These are phyloP conservation scores for Dimorphilus gyrociliatus DNA, from an alignment of 2,888 invertebrate genomes.

Conservation along the genomic window DNA sequence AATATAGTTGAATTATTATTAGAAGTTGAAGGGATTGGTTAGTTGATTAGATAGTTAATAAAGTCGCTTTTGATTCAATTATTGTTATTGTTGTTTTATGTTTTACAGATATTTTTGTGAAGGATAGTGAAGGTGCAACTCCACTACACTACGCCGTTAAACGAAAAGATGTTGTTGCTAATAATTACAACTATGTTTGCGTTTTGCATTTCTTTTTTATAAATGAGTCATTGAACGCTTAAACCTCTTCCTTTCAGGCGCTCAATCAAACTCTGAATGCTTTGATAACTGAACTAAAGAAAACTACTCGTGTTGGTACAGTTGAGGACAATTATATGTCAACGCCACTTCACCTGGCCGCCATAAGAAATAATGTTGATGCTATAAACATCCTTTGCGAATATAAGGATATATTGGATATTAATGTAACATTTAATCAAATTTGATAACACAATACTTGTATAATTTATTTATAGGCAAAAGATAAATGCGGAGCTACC, in stretches of 20 bases:
- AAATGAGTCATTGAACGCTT: too few relatives aligned
- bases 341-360: slow-evolving; percentile 64
- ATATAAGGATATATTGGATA: slow-evolving; percentile 47
- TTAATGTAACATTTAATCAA: slow-evolving; percentile 39
- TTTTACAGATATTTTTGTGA: slow-evolving; percentile 4
- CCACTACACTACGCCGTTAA: slow-evolving; percentile 7
- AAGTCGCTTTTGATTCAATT: too few relatives aligned
- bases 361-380: slow-evolving; percentile 54
- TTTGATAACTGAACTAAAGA: too few relatives aligned
- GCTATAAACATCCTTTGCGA: slow-evolving; percentile 54
- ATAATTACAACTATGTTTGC: too few relatives aligned
- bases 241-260: too few relatives aligned
- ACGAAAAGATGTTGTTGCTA: too few relatives aligned
- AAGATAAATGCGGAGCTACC: slow-evolving; percentile 15
- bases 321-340: slow-evolving; percentile 5
- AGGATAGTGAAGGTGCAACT: slow-evolving; percentile 4
- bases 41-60: too few relatives aligned
- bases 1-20: slow-evolving; percentile 30
- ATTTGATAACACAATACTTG: not conserved
- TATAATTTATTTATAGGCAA: slow-evolving; percentile 2
- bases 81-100: too few relatives aligned
- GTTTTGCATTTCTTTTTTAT: too few relatives aligned
- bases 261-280: too few relatives aligned
- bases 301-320: too few relatives aligned
- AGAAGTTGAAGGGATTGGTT: slow-evolving; percentile 19